A percentile compares a stretch with the other conserved stretches of the same genome.
Evolutionary conservation across 2,888 invertebrate species (phyloP).

Genomic region (Caenorhabditis uteleia): DNA sequence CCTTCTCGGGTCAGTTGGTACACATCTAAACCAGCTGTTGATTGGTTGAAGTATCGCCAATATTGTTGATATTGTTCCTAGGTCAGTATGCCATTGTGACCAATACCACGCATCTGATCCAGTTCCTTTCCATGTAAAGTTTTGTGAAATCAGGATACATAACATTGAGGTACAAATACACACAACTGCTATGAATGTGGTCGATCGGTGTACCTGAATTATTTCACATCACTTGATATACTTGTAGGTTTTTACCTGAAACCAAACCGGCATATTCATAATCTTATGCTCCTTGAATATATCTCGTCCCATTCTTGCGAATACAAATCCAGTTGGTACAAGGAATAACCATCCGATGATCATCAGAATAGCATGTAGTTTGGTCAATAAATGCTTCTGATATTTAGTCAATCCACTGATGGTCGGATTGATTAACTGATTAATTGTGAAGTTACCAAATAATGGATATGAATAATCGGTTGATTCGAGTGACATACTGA

Average conservation of each 20-base stretch:
- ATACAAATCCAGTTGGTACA: slow-evolving; percentile 41
- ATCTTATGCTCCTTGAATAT: slow-evolving; percentile 28
- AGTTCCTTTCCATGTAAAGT: slow-evolving; percentile 39
- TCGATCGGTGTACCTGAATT: slow-evolving; percentile 31
- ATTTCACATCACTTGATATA: neutral
- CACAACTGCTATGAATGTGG: slow-evolving; percentile 31
- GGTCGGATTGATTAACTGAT: no score
- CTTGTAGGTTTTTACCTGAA: slow-evolving; percentile 20
- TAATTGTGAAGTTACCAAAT: no score
- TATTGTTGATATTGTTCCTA: slow-evolving; percentile 28
- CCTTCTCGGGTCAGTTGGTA: no score
- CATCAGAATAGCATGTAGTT: slow-evolving; percentile 38
- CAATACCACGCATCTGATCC: slow-evolving; percentile 21
- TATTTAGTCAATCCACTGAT: slow-evolving; percentile 6
- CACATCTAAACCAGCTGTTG: no score
- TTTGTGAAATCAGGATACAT: slow-evolving; percentile 26
- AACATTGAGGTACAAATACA: slow-evolving; percentile 34
- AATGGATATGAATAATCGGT: no score
- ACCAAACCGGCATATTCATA: slow-evolving; percentile 35
- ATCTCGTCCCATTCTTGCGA: slow-evolving; percentile 36
- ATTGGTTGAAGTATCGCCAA: no score
- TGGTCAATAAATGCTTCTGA: slow-evolving; percentile 9
- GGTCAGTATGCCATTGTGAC: slow-evolving; percentile 36
- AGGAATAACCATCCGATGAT: slow-evolving; percentile 45
- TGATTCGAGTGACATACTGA: no score